Evolutionary conservation across 2,888 invertebrate genomes (phyloP), one percentile per base, ranked within the genome.

Genomic region (Exephanes ischioxanthus): DNA sequence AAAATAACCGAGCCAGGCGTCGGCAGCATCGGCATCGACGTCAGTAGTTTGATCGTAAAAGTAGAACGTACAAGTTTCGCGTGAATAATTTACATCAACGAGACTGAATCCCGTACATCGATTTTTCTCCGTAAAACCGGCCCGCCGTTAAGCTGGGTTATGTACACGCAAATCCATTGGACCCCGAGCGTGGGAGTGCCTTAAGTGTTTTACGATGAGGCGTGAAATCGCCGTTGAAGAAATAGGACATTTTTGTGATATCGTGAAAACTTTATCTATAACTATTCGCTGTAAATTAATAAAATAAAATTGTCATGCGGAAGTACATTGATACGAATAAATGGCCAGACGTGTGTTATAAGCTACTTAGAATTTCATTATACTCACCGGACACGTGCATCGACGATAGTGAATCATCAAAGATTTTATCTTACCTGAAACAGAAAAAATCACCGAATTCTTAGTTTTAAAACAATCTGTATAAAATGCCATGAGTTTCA

Each of bases 51-150:
- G 37, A 70, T 67, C 66, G 45, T 72, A 72, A 80, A 80, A 51
- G 72, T 76, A 58, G 66, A 84, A 19, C 80, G 61, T 80, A 48
- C 41, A 80, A 84, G 67, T 76, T 76, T 76, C 75, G 70, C 71
- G 80, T 73, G 72, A 84, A 84, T 84, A 84, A 84, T 77, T 84
- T 73, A 80, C 77, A 67, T 58, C 72, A 73, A 26, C 67, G 45
- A 80, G 72, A 72, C 72, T 67, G 72, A 61, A 80, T 84, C 72
- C 33, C 58, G 72, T 72, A 63, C 66, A 84, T 77, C 67, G 77
- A 80, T 79, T 84, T 84, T 80, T 72, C 67, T 61, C 58, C 67
- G 68, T 37, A 30, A 76, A 70, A 73, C 58, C 73, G 58, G 45
- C 19, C 33, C 26, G 45, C 33, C 55, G 55, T 68, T 83, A 45